Evolutionary conservation across 2,113 vertebrate genomes (phyloP), one percentile per base, ranked within the genome.

Genomic region (Phaethon lepturus): DNA sequence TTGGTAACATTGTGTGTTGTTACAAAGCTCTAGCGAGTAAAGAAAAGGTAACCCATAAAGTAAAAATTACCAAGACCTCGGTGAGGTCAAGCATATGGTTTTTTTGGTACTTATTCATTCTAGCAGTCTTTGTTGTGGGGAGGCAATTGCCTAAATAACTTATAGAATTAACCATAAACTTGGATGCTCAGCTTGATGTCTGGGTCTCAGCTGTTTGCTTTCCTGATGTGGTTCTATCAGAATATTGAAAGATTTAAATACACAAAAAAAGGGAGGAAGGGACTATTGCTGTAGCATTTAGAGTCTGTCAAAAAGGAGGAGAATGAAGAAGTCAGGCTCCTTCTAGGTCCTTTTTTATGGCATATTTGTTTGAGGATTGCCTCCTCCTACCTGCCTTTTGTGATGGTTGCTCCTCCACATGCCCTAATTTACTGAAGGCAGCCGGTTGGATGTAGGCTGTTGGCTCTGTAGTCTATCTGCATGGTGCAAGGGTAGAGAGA

Each of bases 401-500:
- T 78, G 50, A 19, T 6, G 13, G 17, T 24, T 69, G 17, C 11
- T 88, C 8, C 22, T 86, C 5, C 52, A 64, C 17, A 14, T 79
- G 18, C 42, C 26, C 29, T 45, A 24, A 38, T 69, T 69, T 29
- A 50, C 29, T 56, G 64, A 55, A 31, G 22, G 26, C 6, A 3
- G 7, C 15, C 33, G 5, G 33, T 33, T 71, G 56, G 17, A 59
- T 0, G 0, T 47, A 10, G 49, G 35, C 8, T 91, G 26, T 12
- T 81, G 13, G 22, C 16, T 84, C 38, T 93, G 31, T 38, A 71
- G 22, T 66, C 35, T 44, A 0, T 49, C 16, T 85, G 29, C 16
- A 20, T 12, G 0, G 2, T 59, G 8, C 0, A 3, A 91, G 45
- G 29, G 11, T 25, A 63, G 55, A 74, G 44, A 69, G 31, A 53